These are phyloP conservation scores for Ivindomyrus marchei DNA, from an alignment of 2,113 vertebrate species.

Conservation along the genomic window DNA sequence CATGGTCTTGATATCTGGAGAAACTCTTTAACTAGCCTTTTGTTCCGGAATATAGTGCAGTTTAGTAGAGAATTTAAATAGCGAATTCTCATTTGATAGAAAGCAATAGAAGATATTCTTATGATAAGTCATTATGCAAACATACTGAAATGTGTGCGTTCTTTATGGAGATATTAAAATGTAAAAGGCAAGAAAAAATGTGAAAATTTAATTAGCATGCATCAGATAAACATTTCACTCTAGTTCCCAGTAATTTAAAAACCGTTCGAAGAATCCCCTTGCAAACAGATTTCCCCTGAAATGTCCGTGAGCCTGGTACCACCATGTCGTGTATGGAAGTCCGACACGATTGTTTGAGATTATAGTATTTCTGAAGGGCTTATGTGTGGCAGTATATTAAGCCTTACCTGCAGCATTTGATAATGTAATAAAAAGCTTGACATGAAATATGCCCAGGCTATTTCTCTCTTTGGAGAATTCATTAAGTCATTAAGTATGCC, in stretches of 20 bases:
- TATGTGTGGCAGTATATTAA: background rate
- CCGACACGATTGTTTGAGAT: background rate
- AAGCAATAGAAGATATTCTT: background rate
- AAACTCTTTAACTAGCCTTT: background rate
- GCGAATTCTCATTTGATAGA: background rate
- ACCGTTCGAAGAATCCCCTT: background rate
- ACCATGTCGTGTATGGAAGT: background rate
- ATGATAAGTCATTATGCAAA: background rate
- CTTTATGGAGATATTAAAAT: background rate
- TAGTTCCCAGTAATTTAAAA: background rate
- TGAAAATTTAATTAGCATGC: background rate
- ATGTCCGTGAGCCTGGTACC: background rate
- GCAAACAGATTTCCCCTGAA: background rate
- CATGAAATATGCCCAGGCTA: background rate
- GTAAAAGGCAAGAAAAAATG: background rate
- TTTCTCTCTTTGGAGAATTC: background rate
- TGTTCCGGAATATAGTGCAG: background rate
- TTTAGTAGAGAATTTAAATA: background rate
- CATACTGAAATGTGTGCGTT: background rate
- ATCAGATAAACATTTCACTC: background rate
- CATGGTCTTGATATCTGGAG: background rate
- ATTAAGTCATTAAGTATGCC: background rate
- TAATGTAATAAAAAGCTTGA: background rate
- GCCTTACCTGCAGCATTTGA: background rate
- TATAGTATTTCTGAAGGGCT: background rate